phyloP scores from a whole-genome alignment of 1,140 invertebrate genomes.

The Temnothorax nylanderi region DNA sequence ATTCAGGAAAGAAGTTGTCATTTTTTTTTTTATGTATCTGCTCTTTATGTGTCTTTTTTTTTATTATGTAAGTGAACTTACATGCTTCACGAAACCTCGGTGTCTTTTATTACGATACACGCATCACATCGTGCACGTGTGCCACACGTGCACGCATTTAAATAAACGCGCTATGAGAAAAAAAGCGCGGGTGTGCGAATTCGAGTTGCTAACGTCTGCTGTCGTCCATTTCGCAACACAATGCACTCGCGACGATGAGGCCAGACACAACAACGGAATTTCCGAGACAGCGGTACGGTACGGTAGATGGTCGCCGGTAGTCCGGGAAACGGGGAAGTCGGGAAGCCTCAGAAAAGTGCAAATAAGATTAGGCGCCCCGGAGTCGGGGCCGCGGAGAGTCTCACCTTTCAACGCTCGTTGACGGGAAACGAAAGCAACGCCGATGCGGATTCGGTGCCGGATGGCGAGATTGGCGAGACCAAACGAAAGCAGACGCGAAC shows the following conservation, averaged over 20 bases:
- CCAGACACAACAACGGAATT: background rate
- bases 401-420: conserved; percentile 57
- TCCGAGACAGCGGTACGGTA: conserved; percentile 12
- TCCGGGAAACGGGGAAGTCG: background rate
- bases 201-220: conserved; percentile 34
- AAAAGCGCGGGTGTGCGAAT: conserved; percentile 14
- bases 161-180: background rate
- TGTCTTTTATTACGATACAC: background rate
- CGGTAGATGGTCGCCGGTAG: conserved; percentile 5
- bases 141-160: background rate
- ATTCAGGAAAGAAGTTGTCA: background rate
- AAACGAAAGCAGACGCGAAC: conserved; percentile 14
- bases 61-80: conserved; percentile 6
- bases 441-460: conserved; percentile 7
- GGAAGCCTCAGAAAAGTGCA: conserved; percentile 74
- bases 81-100: background rate
- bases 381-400: conserved; percentile 12
- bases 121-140: background rate
- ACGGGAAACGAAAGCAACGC: conserved; percentile 58
- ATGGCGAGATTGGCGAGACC: background rate
- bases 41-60: background rate
- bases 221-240: conserved; percentile 22
- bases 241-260: conserved; percentile 18
- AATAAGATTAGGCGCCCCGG: conserved; percentile 73
- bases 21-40: background rate